Percentiles rank a stretch among this genome's conserved stretches.
These are phyloP conservation scores for Hirudinaria manillensis DNA, from an alignment of 2,888 invertebrate genomes.

Conservation along the genomic window DNA sequence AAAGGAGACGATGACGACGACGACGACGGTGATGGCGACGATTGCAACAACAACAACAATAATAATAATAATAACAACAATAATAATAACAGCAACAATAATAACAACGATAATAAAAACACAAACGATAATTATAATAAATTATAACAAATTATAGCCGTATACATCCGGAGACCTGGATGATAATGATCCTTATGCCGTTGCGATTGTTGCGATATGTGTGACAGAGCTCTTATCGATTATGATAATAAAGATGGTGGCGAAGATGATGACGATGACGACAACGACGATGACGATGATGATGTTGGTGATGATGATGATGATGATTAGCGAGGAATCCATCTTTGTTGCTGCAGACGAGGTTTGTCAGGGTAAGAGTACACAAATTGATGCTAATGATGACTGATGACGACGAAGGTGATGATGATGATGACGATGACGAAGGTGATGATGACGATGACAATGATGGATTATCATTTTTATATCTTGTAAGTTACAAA, in stretches of 20 bases:
- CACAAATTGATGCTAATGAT: background rate
- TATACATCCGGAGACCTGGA: background rate
- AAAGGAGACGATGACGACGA: background rate
- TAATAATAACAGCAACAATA: background rate
- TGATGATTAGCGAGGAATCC: background rate
- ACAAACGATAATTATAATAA: too few relatives aligned
- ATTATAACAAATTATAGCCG: too few relatives aligned
- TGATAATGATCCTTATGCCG: background rate
- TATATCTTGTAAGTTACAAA: too few relatives aligned
- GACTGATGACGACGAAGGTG: background rate
- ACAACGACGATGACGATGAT: background rate
- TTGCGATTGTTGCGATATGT: background rate
- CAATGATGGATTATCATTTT: too few relatives aligned
- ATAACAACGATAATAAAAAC: background rate
- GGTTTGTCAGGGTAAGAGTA: background rate
- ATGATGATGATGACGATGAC: slow-evolving; percentile 8
- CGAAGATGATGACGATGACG: background rate
- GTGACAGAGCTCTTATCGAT: background rate
- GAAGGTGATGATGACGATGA: background rate
- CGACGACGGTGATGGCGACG: background rate
- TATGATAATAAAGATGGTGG: background rate
- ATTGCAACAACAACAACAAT: background rate
- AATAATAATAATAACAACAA: background rate
- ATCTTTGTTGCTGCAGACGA: background rate
- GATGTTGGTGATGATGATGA: background rate